Percentiles rank a stretch among this genome's conserved stretches.
These are phyloP conservation scores for Drosophila aldrichi DNA, from an alignment of 2,888 invertebrate genomes.

Conservation along the genomic window DNA sequence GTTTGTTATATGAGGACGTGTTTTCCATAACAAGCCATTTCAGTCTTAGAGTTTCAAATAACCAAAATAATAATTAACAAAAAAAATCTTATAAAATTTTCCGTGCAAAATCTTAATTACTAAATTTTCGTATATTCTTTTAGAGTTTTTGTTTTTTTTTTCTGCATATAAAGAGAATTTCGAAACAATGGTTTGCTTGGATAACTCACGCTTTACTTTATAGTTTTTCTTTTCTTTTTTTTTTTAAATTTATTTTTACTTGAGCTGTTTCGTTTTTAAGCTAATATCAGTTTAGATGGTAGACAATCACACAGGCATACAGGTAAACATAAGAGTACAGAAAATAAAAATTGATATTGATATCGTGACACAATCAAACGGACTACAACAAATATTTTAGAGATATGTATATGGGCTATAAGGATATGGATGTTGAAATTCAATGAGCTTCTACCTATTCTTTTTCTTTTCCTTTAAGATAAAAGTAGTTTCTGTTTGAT, in stretches of 20 bases:
- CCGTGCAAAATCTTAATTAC: constrained; percentile 55
- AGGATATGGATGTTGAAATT: constrained; percentile 55
- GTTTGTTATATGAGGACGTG: constrained; percentile 63
- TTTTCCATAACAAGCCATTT: constrained; percentile 82
- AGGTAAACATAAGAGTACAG: constrained; percentile 43
- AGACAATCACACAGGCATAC: constrained; percentile 72
- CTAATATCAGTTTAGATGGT: constrained; percentile 74
- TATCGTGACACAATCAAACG: constrained; percentile 63
- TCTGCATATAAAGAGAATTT: constrained; percentile 61
- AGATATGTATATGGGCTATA: constrained; percentile 33
- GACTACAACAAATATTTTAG: constrained; percentile 36
- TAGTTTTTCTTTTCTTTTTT: constrained; percentile 9
- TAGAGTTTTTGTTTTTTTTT: constrained; percentile 23
- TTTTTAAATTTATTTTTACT: constrained; percentile 21
- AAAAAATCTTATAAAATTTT: constrained; percentile 36
- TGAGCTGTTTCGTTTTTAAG: constrained; percentile 48
- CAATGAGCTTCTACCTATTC: constrained; percentile 22
- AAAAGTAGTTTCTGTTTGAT: constrained; percentile 76
- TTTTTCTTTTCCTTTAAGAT: constrained; percentile 21
- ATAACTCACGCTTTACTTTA: constrained; percentile 58
- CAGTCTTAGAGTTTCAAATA: constrained; percentile 84
- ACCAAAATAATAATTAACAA: constrained; percentile 56
- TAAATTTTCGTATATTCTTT: constrained; percentile 55
- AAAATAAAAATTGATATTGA: constrained; percentile 42
- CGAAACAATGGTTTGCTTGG: constrained; percentile 80